Base-by-base conservation (phyloP, 2,113 vertebrate species). In the Amia ocellicauda region DNA sequence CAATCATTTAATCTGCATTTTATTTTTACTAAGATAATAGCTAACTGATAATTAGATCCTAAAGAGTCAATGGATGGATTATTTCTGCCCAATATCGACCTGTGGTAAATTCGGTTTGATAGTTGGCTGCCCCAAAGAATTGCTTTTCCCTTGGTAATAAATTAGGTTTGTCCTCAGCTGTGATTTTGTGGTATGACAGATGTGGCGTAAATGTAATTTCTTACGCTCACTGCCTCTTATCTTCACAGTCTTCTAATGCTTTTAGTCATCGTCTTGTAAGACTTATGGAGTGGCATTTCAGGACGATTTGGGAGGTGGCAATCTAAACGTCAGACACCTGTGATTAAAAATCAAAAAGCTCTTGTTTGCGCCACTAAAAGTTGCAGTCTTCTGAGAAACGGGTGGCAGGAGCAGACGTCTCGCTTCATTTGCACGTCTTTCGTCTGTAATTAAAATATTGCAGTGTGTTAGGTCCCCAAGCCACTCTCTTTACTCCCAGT, bases 131-230 rank as follows among this genome's bases (percentile, higher is more conserved):
- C 41, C 56, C 55, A 58, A 55, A 62, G 62, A 72, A 63, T 66
- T 70, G 50, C 40, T 27, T 74, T 74, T 65, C 60, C 52, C 56
- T 28, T 71, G 58, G 43, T 58, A 75, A 73, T 67, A 66, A 72
- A 71, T 75, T 54, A 74, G 26, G 26, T 64, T 19, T 63, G 50
- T 64, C 65, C 64, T 74, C 68, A 64, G 58, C 65, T 63, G 58
- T 58, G 55, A 31, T 67, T 65, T 52, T 62, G 62, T 9, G 14
- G 42, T 65, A 22, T 58, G 56, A 71, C 62, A 71, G 58, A 60
- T 66, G 42, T 2, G 60, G 64, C 14, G 51, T 52, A 72, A 72
- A 69, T 67, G 51, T 59, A 57, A 58, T 71, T 73, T 69, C 56
- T 69, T 47, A 60, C 40, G n/a, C 8, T 51, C 8, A 26, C 22